Evolutionary conservation across 1,140 invertebrate species (phyloP), one percentile per base, ranked within the genome.

Genomic region (Tetragonula clypearis): DNA sequence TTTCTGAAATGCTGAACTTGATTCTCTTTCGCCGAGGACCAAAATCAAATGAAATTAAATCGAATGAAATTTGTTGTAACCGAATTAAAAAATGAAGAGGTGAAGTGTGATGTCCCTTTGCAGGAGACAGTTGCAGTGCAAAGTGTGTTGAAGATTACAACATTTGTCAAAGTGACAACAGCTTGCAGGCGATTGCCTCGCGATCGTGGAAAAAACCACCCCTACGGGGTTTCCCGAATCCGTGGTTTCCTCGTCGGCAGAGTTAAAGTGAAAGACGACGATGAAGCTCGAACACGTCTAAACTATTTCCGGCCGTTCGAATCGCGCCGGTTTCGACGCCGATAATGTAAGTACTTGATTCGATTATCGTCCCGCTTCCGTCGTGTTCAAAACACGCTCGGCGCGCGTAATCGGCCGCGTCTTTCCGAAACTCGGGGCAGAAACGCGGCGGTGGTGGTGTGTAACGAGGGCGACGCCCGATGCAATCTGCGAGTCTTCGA

Each of bases 281-380:
- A 49, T 2, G 55, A 58, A 9, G 62, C 23, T 19, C 49, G 71
- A 73, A 49, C 41, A 1, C 62, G 81, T 68, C 60, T 9, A 66
- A 58, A 68, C 73, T 19, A 72, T 65, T 76, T 76, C 35, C 41
- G 30, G 62, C 0, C 56, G 4, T 12, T 15, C 41, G 26, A 30
- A 41, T 68, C 62, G 30, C 15, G 12, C 21, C 23, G 41, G 62
- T 41, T 76, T 26, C 73, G 21, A 53, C 53, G 30, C 68, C 58
- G 15, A 62, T 79, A 84, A 84, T 84, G 68, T 9, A 66, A 66
- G 65, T 69, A 26, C 82, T 72, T 79, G n/a, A 84, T 71, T 72
- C 66, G 68, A 84, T 84, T 84, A 84, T 49, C 26, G 56, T 17
- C 79, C 68, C 41, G 76, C 66, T 79, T 79, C 68, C 56, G 65